Evolutionary conservation across 2,888 invertebrate species (phyloP), one percentile per base, ranked within the genome.

Genomic region (Oconnorella tubifera): DNA sequence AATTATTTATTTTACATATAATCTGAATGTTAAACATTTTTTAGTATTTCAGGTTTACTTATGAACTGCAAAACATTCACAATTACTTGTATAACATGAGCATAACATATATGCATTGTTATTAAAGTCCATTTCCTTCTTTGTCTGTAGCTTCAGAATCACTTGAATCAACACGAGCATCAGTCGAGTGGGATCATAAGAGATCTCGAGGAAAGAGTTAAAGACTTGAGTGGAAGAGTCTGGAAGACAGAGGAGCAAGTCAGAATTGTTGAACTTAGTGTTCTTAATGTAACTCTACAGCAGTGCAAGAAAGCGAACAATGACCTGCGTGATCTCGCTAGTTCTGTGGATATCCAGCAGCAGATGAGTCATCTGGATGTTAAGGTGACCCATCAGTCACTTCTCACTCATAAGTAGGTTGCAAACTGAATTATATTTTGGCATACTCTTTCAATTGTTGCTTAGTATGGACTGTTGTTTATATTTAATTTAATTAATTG

Each of bases 281-380:
- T 19, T 40, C 10, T 51, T 27, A 51, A 51, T 27, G 53, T 27
- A 19, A 19, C 53, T 25, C 53, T 51, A 10, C 53, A 51, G 53
- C 53, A 51, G 53, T 51, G 14, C 4, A 51, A 23, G 25, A 19
- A 51, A 25, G 53, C 25, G 14, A 51, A 51, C 53, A 19, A 29
- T 50, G 50, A 76, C 55, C 64, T 78, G 32, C 72, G 72, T 10
- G 49, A 50, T 0, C 50, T 25, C 40, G 48, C 56, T 19, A 56
- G 48, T 27, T 27, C 31, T 50, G 57, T 62, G 6, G 50, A 62
- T 33, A 23, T 40, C 3, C 62, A 69, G 3, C 68, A 70, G 59
- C 49, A 77, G 27, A 64, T 73, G 2, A 40, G 3, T 19, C 10
- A 25, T 51, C 53, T 19, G 14, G 53, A 51, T 6, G 25, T 51